Percentiles rank a stretch among this genome's conserved stretches.
These are phyloP conservation scores for Channallabes apus DNA, from an alignment of 2,797 vertebrate genomes.

Conservation along the genomic window DNA sequence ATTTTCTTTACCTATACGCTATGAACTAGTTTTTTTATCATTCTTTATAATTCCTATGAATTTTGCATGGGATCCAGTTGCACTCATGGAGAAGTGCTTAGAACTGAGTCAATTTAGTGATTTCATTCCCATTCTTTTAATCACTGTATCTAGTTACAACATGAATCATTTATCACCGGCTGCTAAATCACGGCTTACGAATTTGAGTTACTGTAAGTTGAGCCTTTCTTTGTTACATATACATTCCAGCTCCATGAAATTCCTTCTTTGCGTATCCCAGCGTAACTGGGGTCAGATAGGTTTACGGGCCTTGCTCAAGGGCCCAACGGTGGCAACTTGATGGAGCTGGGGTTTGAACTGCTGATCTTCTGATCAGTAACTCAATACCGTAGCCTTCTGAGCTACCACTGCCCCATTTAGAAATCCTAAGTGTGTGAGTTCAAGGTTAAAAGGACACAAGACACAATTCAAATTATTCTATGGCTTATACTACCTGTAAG, in stretches of 20 bases:
- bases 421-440: background rate
- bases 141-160: background rate
- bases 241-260: too few species aligned
- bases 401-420: too few species aligned
- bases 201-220: background rate
- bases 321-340: too few species aligned
- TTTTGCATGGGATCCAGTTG: conserved; percentile 8
- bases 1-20: background rate
- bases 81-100: background rate
- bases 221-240: too few species aligned
- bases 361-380: too few species aligned
- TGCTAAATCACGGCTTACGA: background rate
- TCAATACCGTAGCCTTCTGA: too few species aligned
- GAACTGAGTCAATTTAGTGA: background rate
- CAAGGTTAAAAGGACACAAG: background rate
- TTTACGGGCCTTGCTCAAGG: too few species aligned
- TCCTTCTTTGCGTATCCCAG: too few species aligned
- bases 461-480: too few species aligned
- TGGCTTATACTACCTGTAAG: too few species aligned
- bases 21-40: background rate
- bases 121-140: background rate
- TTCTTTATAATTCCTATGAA: background rate
- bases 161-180: conserved; percentile 11
- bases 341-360: too few species aligned
- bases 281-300: too few species aligned